A percentile compares a stretch with the other conserved stretches of the same genome.
Conservation (phyloP, 2,797 vertebrate genomes). For the Paramormyrops hopkinsi region DNA sequence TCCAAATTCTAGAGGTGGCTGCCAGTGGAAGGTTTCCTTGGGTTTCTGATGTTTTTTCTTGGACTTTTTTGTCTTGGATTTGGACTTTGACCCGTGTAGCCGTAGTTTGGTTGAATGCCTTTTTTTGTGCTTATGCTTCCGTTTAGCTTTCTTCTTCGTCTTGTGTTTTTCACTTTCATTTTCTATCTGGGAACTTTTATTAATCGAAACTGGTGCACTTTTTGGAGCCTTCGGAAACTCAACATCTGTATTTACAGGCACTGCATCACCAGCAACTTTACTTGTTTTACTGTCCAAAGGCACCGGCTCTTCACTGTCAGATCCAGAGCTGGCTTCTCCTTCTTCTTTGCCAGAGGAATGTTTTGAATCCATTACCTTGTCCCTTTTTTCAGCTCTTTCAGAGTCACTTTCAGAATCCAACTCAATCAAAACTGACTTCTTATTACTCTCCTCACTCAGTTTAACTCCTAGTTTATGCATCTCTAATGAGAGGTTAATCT, state of each 20-base stretch:
- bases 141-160: slow-evolving; percentile 69
- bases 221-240: not conserved
- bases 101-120: slow-evolving; percentile 54
- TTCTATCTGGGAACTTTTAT: slow-evolving; percentile 46
- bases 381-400: slow-evolving; percentile 54
- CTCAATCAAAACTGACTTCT: slow-evolving; percentile 56
- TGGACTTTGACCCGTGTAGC: slow-evolving; percentile 57
- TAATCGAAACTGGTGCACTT: slow-evolving; percentile 38
- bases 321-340: slow-evolving; percentile 87
- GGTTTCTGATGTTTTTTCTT: slow-evolving; percentile 82
- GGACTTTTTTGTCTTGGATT: slow-evolving; percentile 75
- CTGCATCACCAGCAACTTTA: slow-evolving; percentile 28
- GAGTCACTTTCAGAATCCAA: slow-evolving; percentile 85
- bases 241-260: slow-evolving; percentile 30
- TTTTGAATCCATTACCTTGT: slow-evolving; percentile 41
- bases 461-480: slow-evolving; percentile 46
- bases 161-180: slow-evolving; percentile 47
- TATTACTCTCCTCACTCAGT: slow-evolving; percentile 45
- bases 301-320: slow-evolving; percentile 59
- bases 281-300: slow-evolving; percentile 46
- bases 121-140: slow-evolving; percentile 72
- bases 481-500: slow-evolving; percentile 26
- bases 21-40: slow-evolving; percentile 90
- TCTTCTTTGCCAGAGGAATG: slow-evolving; percentile 82
- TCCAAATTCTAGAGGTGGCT: slow-evolving; percentile 89